Evolutionary conservation across 1,140 invertebrate genomes (phyloP), one percentile per base, ranked within the genome.

Genomic region (Drosophila nigromelanica): DNA sequence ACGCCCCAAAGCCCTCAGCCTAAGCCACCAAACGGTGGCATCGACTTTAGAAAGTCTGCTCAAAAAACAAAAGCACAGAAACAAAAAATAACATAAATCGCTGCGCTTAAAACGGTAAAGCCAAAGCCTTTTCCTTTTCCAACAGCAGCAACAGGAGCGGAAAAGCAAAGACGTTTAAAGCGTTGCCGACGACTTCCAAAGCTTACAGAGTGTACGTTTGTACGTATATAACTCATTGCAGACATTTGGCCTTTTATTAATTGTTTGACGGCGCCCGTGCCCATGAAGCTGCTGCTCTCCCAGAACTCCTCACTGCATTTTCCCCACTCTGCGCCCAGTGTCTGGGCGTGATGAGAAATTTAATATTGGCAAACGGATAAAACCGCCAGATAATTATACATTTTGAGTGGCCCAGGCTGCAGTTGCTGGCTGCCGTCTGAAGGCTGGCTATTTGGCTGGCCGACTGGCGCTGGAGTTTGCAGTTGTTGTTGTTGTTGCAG

Each of bases 241-340:
- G 83, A 89, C 83, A 89, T 89, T 89, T 89, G 83, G 83, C 83
- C 83, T 89, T 89, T 89, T 89, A 89, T 89, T 89, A 89, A 89
- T 89, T 89, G 83, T 89, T 89, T 89, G 83, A 89, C 76, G 83
- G 83, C 83, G 83, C 83, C 83, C 83, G 83, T 80, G 83, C 83
- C 83, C 82, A 89, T 80, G 83, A 87, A 81, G 82, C 62, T 60
- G 75, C 59, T 45, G 48, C 70, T 47, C 74, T 66, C 39, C 66
- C 52, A 69, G 61, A 54, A 66, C 43, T 12, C 39, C 66, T 4
- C 48, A 48, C 60, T 62, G 61, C 55, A 59, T 69, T 73, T 79
- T 64, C 62, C 72, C 71, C 51, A 48, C 72, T 59, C 42, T 47
- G 27, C 12, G 27, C 47, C 61, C 72, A 62, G 56, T 48, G 68